Conservation (phyloP, 2,113 vertebrate species). For the Brachypteracias leptosomus region DNA sequence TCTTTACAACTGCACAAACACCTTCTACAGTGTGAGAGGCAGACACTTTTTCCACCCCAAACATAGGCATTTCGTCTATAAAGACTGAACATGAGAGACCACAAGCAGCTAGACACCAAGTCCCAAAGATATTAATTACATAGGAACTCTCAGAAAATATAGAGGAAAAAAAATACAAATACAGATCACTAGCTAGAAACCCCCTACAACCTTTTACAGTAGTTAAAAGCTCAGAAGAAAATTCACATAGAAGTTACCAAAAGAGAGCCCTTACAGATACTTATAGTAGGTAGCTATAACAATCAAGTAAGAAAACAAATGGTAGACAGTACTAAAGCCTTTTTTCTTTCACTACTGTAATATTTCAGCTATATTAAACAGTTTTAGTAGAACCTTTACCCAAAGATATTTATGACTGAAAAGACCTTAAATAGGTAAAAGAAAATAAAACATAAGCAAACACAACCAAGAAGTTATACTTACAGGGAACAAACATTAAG, state of each 20-base stretch:
- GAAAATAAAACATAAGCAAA: rapidly evolving
- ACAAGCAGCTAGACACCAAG: background rate
- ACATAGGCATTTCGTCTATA: background rate
- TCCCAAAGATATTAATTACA: background rate
- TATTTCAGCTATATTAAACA: background rate
- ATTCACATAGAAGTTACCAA: background rate
- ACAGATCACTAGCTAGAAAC: background rate
- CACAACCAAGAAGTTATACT: rapidly evolving
- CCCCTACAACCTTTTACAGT: too few relatives aligned
- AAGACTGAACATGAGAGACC: background rate
- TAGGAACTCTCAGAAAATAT: background rate
- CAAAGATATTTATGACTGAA: rapidly evolving
- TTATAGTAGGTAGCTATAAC: rapidly evolving
- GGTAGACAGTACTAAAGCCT: rapidly evolving
- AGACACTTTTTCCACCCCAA: background rate
- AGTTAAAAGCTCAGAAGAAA: background rate
- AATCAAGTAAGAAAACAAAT: background rate
- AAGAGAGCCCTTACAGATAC: background rate
- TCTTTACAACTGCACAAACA: background rate
- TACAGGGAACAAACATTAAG: rapidly evolving
- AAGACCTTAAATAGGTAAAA: rapidly evolving
- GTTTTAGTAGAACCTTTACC: rapidly evolving
- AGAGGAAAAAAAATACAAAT: background rate
- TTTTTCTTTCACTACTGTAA: background rate
- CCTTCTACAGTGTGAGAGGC: background rate